Base-by-base conservation (phyloP, 2,797 vertebrate species). In the Neomorphus geoffroyi region DNA sequence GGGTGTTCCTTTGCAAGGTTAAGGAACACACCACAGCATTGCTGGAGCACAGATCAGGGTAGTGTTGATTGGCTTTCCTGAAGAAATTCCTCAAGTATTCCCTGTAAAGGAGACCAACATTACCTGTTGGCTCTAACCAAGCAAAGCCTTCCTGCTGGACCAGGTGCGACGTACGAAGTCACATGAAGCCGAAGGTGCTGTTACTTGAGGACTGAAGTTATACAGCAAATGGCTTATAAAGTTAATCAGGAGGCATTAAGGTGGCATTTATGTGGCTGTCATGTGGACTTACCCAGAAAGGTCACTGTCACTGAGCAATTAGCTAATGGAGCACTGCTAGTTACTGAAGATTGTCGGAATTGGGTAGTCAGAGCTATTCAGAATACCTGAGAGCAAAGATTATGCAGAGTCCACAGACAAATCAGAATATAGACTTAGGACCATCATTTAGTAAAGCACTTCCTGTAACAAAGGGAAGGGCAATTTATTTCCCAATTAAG, bases 271-370 rank as follows among this genome's bases (percentile, higher is more conserved):
- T 80, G 82, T 48, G 83, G 85, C 54, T 90, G 88, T 92, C 94
- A 93, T 65, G 41, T 51, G 86, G 88, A 65, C 80, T 90, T 86
- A 62, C 56, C 69, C 65, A 51, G 74, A 86, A 92, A 96, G 93
- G 90, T 60, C 88, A 89, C 93, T 61, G 73, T 89, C 87, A 73
- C 64, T 65, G 75, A 93, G 92, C 93, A 98, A 97, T 98, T 96
- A 97, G 92, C 96, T 97, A 98, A 98, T 97, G 96, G 94, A 82
- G 72, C 82, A 86, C 67, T 94, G 65, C 80, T 86, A 82, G 83
- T 93, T 93, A 94, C 88, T 45, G 70, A 93, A 94, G 91, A 92
- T 43, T 89, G 91, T 88, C 91, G 79, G 70, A 93, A 90, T 67
- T 82, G 18, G 12, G 65, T 71, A 74, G 80, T 92, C 87, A 75